Evolutionary conservation across 2,113 vertebrate genomes (phyloP).

Genomic region (Albula goreensis): DNA sequence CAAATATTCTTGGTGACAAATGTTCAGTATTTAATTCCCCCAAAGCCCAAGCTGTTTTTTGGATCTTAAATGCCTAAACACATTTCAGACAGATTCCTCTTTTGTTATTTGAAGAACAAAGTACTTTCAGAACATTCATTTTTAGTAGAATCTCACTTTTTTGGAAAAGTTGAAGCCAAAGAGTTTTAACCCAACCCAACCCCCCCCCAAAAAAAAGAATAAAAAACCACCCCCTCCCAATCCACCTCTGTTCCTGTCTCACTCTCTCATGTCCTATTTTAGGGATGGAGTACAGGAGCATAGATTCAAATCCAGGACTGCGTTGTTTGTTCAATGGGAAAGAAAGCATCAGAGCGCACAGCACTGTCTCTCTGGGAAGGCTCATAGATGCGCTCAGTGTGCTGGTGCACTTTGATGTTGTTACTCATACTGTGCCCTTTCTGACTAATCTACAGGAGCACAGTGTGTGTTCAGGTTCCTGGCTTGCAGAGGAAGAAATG

Average conservation of each 20-base stretch:
- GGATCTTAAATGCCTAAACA: too few relatives aligned
- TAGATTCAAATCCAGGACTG: background rate
- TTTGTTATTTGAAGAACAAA: too few relatives aligned
- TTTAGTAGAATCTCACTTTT: too few relatives aligned
- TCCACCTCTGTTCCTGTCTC: too few relatives aligned
- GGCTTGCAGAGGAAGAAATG: background rate
- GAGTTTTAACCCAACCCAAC: too few relatives aligned
- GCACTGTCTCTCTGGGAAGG: constrained; percentile 50
- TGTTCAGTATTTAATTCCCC: too few relatives aligned
- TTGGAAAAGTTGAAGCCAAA: too few relatives aligned
- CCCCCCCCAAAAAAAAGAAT: too few relatives aligned
- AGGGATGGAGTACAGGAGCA: background rate
- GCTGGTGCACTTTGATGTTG: background rate
- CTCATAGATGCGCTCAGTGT: background rate
- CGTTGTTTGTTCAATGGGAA: constrained; percentile 23
- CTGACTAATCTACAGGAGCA: background rate
- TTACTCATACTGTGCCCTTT: background rate
- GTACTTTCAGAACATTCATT: too few relatives aligned
- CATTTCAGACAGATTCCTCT: too few relatives aligned
- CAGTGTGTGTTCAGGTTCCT: background rate
- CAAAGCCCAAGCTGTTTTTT: too few relatives aligned
- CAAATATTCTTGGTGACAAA: too few relatives aligned
- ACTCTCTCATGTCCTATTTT: background rate
- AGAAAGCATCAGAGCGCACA: constrained; percentile 52
- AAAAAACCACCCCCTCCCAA: background rate